Conservation (phyloP, 2,888 invertebrate species). For the Amphipyra tragopoginis region DNA sequence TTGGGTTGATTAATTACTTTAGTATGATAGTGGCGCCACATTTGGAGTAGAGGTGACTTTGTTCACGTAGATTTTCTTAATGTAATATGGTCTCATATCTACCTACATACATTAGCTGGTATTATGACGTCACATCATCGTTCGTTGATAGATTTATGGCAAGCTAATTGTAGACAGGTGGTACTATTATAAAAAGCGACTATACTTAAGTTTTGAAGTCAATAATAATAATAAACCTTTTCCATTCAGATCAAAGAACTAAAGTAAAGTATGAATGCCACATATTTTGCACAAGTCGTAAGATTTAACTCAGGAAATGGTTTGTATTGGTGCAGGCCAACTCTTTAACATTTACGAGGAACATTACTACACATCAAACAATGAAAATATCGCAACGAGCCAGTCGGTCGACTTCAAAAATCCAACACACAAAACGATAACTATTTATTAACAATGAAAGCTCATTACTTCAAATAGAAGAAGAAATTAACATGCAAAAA, state of each 20-base stretch:
- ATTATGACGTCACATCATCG: no score
- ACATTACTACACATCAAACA: constrained; percentile 50
- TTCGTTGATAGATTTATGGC: no score
- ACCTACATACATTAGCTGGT: no score
- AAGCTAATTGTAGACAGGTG: no score
- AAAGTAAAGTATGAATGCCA: constrained; percentile 43
- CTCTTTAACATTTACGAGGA: constrained; percentile 42
- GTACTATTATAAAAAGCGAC: no score
- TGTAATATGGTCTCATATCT: neutral
- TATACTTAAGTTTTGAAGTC: constrained; percentile 4
- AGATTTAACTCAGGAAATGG: constrained; percentile 44
- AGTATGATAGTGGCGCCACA: neutral
- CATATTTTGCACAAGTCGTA: constrained; percentile 47
- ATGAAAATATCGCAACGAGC: constrained; percentile 40
- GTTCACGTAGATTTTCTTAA: neutral
- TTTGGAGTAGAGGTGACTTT: neutral
- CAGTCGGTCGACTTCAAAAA: constrained; percentile 46
- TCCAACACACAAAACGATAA: constrained; percentile 32
- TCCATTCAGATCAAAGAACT: constrained; percentile 44
- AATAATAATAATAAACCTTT: constrained; percentile 38
- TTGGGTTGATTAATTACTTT: constrained; percentile 32
- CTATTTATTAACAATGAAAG: constrained; percentile 48
- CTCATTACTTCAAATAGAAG: constrained; percentile 49
- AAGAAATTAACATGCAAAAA: constrained; percentile 48
- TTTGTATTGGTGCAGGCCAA: constrained; percentile 38